A percentile compares a stretch with the other conserved stretches of the same genome.
phyloP scores from a whole-genome alignment of 2,113 vertebrate species.

The Cairina moschata region DNA sequence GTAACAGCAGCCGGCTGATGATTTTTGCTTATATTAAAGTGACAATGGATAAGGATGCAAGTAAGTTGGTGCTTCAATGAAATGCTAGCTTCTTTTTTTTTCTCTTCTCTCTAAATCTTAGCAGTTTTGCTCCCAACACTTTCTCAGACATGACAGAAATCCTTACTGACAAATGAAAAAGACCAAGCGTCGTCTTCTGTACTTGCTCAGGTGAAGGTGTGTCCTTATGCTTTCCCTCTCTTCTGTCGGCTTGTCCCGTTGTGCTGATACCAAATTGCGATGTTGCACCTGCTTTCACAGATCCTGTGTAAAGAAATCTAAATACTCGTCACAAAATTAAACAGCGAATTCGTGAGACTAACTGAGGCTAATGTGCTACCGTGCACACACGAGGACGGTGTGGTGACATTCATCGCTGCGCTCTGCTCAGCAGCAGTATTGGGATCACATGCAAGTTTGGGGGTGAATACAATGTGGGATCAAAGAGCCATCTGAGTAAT shows the following conservation, averaged over 20 bases:
- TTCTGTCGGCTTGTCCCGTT: background rate
- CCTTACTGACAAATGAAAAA: background rate
- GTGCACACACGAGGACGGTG: background rate
- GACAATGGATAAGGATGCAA: slow-evolving; percentile 15
- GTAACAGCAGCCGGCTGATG: slow-evolving; percentile 53
- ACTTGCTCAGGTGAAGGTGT: slow-evolving; percentile 15
- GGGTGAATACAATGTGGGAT: background rate
- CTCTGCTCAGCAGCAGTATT: background rate
- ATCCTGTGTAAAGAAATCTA: background rate
- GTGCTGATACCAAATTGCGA: background rate
- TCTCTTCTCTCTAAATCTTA: background rate
- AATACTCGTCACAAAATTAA: background rate
- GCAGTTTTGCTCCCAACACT: background rate
- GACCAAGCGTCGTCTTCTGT: background rate
- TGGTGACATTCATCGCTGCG: background rate
- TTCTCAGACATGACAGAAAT: background rate
- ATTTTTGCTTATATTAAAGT: slow-evolving; percentile 54
- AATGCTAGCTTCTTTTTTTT: background rate
- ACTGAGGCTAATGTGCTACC: background rate
- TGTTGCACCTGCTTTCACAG: background rate
- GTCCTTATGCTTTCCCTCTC: background rate
- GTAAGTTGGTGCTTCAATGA: background rate
- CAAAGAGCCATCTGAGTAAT: background rate
- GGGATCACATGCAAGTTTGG: background rate
- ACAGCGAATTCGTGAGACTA: background rate